Conservation (phyloP, 2,888 invertebrate species). For the Mesorhabditis spiculigera region DNA sequence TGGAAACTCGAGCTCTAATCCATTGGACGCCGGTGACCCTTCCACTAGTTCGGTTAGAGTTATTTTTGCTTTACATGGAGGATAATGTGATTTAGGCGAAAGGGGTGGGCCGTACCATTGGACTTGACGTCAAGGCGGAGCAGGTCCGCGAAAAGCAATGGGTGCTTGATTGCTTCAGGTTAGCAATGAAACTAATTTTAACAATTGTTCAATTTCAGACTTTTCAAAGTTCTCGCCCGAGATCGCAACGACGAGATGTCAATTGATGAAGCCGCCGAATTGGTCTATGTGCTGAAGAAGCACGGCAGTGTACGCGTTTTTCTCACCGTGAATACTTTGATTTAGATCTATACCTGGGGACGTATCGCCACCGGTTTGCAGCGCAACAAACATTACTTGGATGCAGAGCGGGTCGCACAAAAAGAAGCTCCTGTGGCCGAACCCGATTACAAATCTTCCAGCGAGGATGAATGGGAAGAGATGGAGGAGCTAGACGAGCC, state of each 20-base stretch:
- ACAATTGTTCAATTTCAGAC: background rate
- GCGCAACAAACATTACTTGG: background rate
- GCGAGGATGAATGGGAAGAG: constrained; percentile 45
- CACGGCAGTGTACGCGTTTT: background rate
- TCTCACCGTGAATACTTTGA: background rate
- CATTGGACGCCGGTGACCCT: too few relatives aligned
- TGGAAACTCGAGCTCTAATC: too few relatives aligned
- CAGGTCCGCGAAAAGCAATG: background rate
- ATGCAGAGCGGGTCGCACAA: background rate
- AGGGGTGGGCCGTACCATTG: too few relatives aligned
- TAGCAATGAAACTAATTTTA: background rate
- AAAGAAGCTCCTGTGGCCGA: background rate
- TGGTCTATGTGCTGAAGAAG: background rate
- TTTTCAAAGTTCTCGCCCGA: background rate
- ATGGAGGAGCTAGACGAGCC: constrained; percentile 35
- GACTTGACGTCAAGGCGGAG: too few relatives aligned
- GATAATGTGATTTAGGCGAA: too few relatives aligned
- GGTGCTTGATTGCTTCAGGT: background rate
- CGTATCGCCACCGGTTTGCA: background rate
- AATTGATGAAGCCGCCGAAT: background rate
- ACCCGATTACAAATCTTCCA: constrained; percentile 19
- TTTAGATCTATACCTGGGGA: background rate
- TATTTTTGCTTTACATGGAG: too few relatives aligned
- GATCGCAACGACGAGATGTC: background rate
- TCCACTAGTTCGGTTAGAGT: too few relatives aligned